These are phyloP conservation scores for Festucalex cinctus DNA, from an alignment of 2,113 vertebrate species.

Conservation along the genomic window DNA sequence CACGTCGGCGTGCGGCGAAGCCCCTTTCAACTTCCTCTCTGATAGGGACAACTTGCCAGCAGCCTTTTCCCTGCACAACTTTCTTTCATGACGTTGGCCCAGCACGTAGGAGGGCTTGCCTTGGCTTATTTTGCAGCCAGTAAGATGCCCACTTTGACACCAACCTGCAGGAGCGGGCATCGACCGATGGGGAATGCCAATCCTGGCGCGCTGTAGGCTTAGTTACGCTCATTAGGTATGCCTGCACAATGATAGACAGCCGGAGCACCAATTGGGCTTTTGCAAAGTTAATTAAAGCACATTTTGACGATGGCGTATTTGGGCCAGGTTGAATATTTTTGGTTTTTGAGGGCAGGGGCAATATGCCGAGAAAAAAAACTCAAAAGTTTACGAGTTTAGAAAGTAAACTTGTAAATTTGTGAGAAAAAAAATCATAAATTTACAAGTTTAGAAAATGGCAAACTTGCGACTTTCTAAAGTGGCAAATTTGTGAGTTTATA, in stretches of 20 bases:
- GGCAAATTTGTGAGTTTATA: too few species aligned
- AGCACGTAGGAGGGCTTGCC: background rate
- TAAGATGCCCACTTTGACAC: background rate
- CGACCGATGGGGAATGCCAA: constrained; percentile 9
- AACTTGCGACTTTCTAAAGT: too few species aligned
- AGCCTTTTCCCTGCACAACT: background rate
- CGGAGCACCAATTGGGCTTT: too few species aligned
- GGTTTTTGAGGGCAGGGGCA: too few species aligned
- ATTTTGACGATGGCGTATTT: background rate
- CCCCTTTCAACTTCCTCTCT: background rate
- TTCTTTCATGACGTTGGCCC: background rate
- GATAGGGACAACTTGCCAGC: background rate
- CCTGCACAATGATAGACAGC: too few species aligned
- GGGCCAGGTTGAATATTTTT: too few species aligned
- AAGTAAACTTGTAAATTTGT: too few species aligned
- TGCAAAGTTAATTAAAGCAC: too few species aligned
- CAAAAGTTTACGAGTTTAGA: too few species aligned
- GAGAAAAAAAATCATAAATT: too few species aligned
- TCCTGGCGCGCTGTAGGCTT: background rate
- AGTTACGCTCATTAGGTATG: background rate
- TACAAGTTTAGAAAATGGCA: too few species aligned
- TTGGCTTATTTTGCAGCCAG: background rate
- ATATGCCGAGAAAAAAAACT: too few species aligned
- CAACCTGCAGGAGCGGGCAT: background rate
- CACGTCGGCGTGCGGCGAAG: background rate